Evolutionary conservation across 2,888 invertebrate genomes (phyloP), one percentile per base, ranked within the genome.

Genomic region (Apamea epomidion): DNA sequence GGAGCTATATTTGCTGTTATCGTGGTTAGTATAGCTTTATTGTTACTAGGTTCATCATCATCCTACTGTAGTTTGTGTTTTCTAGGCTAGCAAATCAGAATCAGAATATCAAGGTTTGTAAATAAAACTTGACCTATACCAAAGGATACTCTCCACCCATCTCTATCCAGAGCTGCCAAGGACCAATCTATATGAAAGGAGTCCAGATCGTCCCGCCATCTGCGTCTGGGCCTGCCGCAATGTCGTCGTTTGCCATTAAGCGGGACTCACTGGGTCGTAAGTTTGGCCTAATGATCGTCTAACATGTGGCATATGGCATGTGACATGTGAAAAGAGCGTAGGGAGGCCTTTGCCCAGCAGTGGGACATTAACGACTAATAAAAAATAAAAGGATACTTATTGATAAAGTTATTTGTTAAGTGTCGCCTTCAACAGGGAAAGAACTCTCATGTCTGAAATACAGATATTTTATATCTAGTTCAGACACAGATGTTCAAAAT

Each of bases 1-100:
- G 99, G 99, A 12, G 92, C 97, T 0, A 89, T 97, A 14, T 94
- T 97, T n/a, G 98, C 98, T 69, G 74, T 88, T n/a, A 14, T 88
- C 8, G 64, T 83, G 89, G 86, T 86, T 65, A 64, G 87, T 88
- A 69, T 29, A 7, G 3, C 4, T 65, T 67, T 54, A 6, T 14
- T 51, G 2, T 58, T 76, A 76, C 6, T 37, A 5, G 10, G 2
- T 37, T 65, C 12, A 25, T 18, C 21, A 67, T 67, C 2, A 14
- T 14, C 25, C 25, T 60, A 60, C n/a, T 37, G 37, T 37, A 25
- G 12, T 37, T 65, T 5, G 25, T 25, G 0, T 21, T 32, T 32
- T 73, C 12, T 14, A 21, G 65, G 21, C 2, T 37, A 12, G 6
- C 37, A 65, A 25, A 37, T 25, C n/a, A n/a, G n/a, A 37, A 6